Evolutionary conservation across 2,888 invertebrate species (phyloP), one percentile per base, ranked within the genome.

Genomic region (Tenthredo livida): DNA sequence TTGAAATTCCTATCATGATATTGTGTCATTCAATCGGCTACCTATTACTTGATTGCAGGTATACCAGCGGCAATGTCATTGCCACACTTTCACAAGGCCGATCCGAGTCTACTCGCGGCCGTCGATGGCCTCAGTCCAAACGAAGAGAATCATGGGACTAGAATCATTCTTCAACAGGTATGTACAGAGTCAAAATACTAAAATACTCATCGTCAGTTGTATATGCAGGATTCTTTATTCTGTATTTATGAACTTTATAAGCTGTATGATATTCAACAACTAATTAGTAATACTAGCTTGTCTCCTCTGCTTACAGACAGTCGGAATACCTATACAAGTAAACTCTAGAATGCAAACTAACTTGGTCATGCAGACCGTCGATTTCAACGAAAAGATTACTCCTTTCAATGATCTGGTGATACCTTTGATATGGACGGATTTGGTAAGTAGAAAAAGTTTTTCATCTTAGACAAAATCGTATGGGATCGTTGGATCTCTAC

Each of bases 281-380:
- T 47, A 67, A 6, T 67, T 15, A 67, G 17, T 47, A 83, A 83
- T 33, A 12, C 12, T 17, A 47, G 17, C 25, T 33, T 70, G 17
- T 40, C 29, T 70, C 37, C 40, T 21, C 80, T 37, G 12, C 61
- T 40, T 37, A 21, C 86, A 97, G 95, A 94, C 94, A 84, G 88
- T 96, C 5, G 97, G 97, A 10, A 94, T 96, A 0, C 96, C 97
- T 0, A 88, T 97, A 85, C 92, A 94, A 37, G 94, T 96, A 0
- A 94, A 95, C 17, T 95, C 96, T 21, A 95, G 96, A 85, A 94
- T 97, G 61, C 97, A 97, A 92, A 95, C 97, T 33, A 97, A 97
- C 91, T 93, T 97, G 6, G 95, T 96, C 0, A 95, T 97, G 88
- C 94, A 95, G 25, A 94, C 94, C 67, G 95, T 96, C 0, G 91